Conservation (phyloP, 2,113 vertebrate genomes). For the Ictalurus punctatus region DNA sequence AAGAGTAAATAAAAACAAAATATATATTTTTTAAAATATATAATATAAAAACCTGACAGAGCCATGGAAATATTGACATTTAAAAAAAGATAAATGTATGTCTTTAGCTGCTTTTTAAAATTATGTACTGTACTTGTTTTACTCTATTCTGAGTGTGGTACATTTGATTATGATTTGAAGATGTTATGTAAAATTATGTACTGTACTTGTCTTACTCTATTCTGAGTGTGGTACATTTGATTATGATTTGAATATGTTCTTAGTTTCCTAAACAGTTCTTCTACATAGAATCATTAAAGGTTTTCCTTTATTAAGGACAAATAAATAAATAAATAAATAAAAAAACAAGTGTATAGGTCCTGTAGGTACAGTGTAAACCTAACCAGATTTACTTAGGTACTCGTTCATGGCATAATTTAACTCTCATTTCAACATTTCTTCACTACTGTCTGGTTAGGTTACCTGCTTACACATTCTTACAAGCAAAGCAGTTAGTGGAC, state of each 20-base stretch:
- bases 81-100: too few relatives aligned
- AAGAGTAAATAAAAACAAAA: background rate
- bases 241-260: background rate
- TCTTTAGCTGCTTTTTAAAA: too few relatives aligned
- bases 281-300: background rate
- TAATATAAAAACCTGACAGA: too few relatives aligned
- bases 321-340: too few relatives aligned
- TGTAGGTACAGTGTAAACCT: background rate
- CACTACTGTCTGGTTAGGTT: background rate
- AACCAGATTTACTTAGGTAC: background rate
- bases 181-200: background rate
- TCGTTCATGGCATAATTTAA: background rate
- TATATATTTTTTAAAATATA: background rate
- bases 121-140: background rate
- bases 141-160: background rate
- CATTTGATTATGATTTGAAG: background rate
- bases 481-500: too few relatives aligned
- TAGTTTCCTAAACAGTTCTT: background rate
- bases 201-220: background rate
- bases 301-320: background rate
- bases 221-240: background rate
- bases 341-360: background rate
- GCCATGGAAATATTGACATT: too few relatives aligned
- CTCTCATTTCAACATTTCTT: background rate
- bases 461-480: background rate